Base-by-base conservation (phyloP, 92 coral and sea anemone species). In the Porites cylindrica region DNA sequence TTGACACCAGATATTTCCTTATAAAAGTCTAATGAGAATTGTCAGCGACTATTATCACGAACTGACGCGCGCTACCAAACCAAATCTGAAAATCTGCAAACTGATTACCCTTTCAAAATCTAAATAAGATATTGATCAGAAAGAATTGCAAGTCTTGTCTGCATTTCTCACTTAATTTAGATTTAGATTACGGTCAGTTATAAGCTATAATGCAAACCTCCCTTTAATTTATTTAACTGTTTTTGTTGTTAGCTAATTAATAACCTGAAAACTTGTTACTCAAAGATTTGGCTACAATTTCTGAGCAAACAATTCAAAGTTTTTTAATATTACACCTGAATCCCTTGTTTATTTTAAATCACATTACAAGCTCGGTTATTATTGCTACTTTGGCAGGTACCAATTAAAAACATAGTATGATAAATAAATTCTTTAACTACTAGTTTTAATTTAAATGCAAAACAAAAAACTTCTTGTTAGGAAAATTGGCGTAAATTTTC, bases 251-350 rank as follows among this genome's bases (percentile, higher is more conserved):
- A 68, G 29, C 38, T 3, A 26, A 72, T 29, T 29, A 29, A 29
- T 16, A 54, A 76, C 53, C 20, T 21, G 65, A 10, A 21, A 50
- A 18, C 8, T 51, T 75, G 14, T 10, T 51, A 50, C 20, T 50
- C 47, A 38, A 52, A n/a, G 23, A n/a, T n/a, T 52, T 52, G 13
- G 10, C 12, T 67, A 67, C 24, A 62, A 8, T 76, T 10, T 56
- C 80, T 54, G 52, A 9, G 66, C 43, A 76, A 76, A 76, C 80
- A 54, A 18, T 24, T 26, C 43, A 10, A 8, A 76, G 66, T 76
- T 43, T 60, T 23, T 16, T 17, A 77, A 61, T 32, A 24, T 69
- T 29, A 32, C 16, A 14, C 13, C 53, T 14, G 9, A 29, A 19
- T 58, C 32, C 12, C 67, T 29, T 59, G 54, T 76, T 76, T 59